A percentile compares a stretch with the other conserved stretches of the same genome.
Evolutionary conservation across 1,140 invertebrate species (phyloP).

Genomic region (Lasioglossum albipes): DNA sequence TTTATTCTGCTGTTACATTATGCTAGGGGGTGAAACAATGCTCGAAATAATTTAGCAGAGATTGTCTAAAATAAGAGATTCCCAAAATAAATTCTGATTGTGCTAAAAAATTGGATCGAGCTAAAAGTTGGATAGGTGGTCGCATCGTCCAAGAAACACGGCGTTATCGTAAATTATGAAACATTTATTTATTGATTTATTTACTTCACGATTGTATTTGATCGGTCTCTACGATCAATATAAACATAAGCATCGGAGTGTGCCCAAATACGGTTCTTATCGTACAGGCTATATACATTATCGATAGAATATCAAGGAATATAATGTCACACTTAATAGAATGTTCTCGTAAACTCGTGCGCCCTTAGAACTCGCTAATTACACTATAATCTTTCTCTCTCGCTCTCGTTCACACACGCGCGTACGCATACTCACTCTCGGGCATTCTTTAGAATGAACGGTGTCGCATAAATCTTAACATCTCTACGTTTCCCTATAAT

Average conservation of each 20-base stretch:
- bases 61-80: too few relatives aligned
- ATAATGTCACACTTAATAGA: slow-evolving; percentile 64
- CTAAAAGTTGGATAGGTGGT: neutral
- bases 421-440: neutral
- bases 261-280: slow-evolving; percentile 60
- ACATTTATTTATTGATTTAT: slow-evolving; percentile 74
- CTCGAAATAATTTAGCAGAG: too few relatives aligned
- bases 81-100: too few relatives aligned
- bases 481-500: slow-evolving; percentile 59
- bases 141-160: slow-evolving; percentile 42
- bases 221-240: slow-evolving; percentile 71
- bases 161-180: slow-evolving; percentile 71
- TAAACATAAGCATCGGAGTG: slow-evolving; percentile 74
- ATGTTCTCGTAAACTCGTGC: slow-evolving; percentile 54
- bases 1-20: too few relatives aligned
- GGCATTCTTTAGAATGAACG: slow-evolving; percentile 38
- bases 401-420: neutral
- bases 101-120: too few relatives aligned
- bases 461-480: slow-evolving; percentile 50
- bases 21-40: too few relatives aligned
- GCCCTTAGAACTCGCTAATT: slow-evolving; percentile 47
- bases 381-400: slow-evolving; percentile 11
- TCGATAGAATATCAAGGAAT: slow-evolving; percentile 55
- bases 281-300: slow-evolving; percentile 68
- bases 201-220: slow-evolving; percentile 70